Percentiles rank a stretch among this genome's conserved stretches.
Evolutionary conservation across 2,113 vertebrate species (phyloP).

Genomic region (Oxyruncus cristatus): DNA sequence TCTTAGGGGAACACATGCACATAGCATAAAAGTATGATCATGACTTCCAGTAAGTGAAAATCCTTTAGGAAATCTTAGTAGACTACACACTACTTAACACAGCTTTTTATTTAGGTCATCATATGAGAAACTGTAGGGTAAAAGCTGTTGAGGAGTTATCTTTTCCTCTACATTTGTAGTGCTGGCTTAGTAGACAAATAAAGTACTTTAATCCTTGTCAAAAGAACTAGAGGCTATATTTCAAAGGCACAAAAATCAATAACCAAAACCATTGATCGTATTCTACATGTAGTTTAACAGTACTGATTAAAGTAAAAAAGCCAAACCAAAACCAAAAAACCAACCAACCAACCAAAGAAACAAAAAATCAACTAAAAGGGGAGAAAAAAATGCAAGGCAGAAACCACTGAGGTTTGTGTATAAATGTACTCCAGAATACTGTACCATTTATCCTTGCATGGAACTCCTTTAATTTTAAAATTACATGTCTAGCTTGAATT

Average conservation of each 20-base stretch:
- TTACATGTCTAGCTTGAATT: slow-evolving; percentile 10
- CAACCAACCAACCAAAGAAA: background rate
- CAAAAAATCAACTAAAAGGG: background rate
- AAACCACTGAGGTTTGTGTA: slow-evolving; percentile 8
- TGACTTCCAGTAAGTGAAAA: background rate
- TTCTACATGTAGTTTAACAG: background rate
- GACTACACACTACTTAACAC: background rate
- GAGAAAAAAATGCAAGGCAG: background rate
- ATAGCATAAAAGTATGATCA: background rate
- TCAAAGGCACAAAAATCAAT: slow-evolving; percentile 4
- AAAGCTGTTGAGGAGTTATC: background rate
- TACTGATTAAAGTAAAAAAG: background rate
- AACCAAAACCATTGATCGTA: background rate
- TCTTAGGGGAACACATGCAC: background rate
- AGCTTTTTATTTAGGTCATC: background rate
- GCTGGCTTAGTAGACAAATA: background rate
- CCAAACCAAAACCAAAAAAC: background rate
- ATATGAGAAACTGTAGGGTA: background rate
- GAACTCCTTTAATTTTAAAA: background rate
- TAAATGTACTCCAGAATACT: background rate
- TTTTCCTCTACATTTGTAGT: background rate
- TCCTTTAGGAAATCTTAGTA: background rate
- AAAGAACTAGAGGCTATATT: background rate
- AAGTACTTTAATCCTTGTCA: background rate
- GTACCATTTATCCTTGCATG: slow-evolving; percentile 19